These are phyloP conservation scores for Lobophora halterata DNA, from an alignment of 2,888 invertebrate species.

Conservation along the genomic window DNA sequence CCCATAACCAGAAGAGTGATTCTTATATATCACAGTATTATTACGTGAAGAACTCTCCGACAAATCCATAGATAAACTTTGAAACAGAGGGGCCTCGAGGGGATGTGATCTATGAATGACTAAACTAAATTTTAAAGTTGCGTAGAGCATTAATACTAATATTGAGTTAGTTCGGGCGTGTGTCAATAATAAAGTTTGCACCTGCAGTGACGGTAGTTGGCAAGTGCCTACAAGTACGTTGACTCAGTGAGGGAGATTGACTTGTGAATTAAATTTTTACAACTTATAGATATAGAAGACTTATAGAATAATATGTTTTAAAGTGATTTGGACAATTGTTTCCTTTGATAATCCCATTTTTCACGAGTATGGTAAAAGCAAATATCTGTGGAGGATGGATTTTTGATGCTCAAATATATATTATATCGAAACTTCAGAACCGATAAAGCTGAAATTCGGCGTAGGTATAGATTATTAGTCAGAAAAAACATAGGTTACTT, in stretches of 20 bases:
- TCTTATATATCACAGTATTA: no score
- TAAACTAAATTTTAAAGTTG: conserved; percentile 33
- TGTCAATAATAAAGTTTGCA: conserved; percentile 45
- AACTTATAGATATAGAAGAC: neutral
- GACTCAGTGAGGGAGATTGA: neutral
- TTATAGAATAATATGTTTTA: neutral
- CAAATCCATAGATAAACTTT: conserved; percentile 17
- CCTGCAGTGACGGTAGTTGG: conserved; percentile 10
- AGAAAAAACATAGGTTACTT: no score
- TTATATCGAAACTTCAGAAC: no score
- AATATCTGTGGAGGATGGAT: no score
- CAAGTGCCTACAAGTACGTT: neutral
- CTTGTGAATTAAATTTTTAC: neutral
- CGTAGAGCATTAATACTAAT: conserved; percentile 54
- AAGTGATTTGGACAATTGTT: no score
- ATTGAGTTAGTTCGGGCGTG: conserved; percentile 55
- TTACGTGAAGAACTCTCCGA: conserved; percentile 24
- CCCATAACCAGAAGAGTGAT: no score
- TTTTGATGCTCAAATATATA: no score
- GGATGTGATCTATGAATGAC: conserved; percentile 21
- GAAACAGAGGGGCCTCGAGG: conserved; percentile 15
- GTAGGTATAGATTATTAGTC: no score
- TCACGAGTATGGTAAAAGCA: no score
- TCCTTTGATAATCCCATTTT: no score
- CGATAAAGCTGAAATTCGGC: no score